Evolutionary conservation across 2,888 invertebrate species (phyloP), one percentile per base, ranked within the genome.

Genomic region (Tortrix viridana): DNA sequence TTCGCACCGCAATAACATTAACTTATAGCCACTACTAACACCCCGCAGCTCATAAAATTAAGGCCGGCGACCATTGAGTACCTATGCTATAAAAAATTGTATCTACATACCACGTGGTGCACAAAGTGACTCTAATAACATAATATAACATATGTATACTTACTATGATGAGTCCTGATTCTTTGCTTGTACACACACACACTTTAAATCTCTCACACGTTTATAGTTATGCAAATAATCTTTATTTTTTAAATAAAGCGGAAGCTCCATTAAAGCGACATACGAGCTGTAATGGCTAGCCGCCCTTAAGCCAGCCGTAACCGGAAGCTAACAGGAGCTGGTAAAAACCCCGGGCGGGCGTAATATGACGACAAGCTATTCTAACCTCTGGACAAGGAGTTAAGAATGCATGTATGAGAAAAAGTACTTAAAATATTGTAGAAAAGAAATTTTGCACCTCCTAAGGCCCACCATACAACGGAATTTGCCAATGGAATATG

Each of bases 301-400:
- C 12, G 12, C 14, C 56, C 56, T 56, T 56, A 46, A 37, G 37
- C 46, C 56, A 44, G 50, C 56, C 23, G 50, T 56, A 46, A 52
- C 43, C 16, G 37, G 19, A 22, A 14, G 26, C 49, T 38, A 52
- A 56, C 62, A 22, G 32, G n/a, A 9, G 62, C 56, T 62, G 50
- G 56, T 56, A 62, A 62, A 62, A 62, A 56, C 56, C 49, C 48
- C 26, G 22, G 60, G 69, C 69, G 60, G 69, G 71, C 53, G 74
- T 77, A 73, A 77, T 77, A 76, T 71, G 69, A 70, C 71, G 72
- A 69, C 72, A 73, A 73, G 74, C 76, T 77, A 75, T 78, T 77
- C 77, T 71, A 77, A 77, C 75, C 79, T 74, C 67, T 68, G 56
- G 41, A 65, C 69, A 23, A 49, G 55, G 64, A 74, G 62, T 58